Conservation (phyloP, 2,888 invertebrate species). For the Drosophila anomelani region DNA sequence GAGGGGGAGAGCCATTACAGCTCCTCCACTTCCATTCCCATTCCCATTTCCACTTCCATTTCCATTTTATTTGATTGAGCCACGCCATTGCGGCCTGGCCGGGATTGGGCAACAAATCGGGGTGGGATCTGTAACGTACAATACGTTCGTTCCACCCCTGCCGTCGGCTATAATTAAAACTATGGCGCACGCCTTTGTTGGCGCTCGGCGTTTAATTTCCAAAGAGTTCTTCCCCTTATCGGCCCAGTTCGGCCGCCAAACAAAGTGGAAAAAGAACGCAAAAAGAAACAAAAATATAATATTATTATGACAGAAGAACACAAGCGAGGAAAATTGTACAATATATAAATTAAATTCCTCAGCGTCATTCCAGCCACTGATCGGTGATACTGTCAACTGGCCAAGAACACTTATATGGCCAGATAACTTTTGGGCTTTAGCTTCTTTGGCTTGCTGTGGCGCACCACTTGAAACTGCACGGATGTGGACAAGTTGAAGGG, state of each 20-base stretch:
- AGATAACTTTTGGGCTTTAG: slow-evolving; percentile 34
- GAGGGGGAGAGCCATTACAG: slow-evolving; percentile 50
- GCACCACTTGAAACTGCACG: slow-evolving; percentile 33
- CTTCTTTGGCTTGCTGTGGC: slow-evolving; percentile 7
- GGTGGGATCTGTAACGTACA: slow-evolving; percentile 21
- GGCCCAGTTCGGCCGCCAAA: slow-evolving; percentile 52
- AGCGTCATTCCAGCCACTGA: slow-evolving; percentile 55
- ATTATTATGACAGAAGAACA: slow-evolving; percentile 33
- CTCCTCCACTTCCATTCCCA: slow-evolving; percentile 49
- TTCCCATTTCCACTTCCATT: slow-evolving; percentile 44
- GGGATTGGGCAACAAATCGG: slow-evolving; percentile 42
- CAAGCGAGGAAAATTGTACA: slow-evolving; percentile 44
- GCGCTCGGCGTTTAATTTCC: slow-evolving; percentile 45
- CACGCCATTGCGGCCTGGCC: slow-evolving; percentile 58
- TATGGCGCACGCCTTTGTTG: slow-evolving; percentile 72
- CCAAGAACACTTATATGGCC: slow-evolving; percentile 45
- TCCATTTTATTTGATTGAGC: slow-evolving; percentile 71
- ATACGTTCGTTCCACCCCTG: slow-evolving; percentile 10
- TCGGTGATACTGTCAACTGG: slow-evolving; percentile 67
- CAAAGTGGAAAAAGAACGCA: slow-evolving; percentile 14
- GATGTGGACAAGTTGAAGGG: slow-evolving; percentile 70
- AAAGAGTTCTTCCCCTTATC: slow-evolving; percentile 48
- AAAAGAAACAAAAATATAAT: slow-evolving; percentile 23
- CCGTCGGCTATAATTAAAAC: slow-evolving; percentile 68
- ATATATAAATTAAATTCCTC: slow-evolving; percentile 70